Base-by-base conservation (phyloP, 2,888 invertebrate species). In the Achlya flavicornis region DNA sequence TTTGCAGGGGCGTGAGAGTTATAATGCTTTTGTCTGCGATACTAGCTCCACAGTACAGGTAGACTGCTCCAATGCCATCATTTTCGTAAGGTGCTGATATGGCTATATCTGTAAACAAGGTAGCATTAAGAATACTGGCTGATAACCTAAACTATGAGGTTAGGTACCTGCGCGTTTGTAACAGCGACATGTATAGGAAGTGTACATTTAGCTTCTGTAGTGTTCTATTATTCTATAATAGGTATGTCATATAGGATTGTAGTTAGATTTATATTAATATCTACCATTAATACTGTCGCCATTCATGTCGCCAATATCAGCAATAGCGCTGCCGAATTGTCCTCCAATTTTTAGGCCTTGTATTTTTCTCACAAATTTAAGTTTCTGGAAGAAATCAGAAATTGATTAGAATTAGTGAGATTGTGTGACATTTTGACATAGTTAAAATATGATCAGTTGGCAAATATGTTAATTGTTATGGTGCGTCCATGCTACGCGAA, bases 51-150 rank as follows among this genome's bases (percentile, higher is more conserved):
- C 86, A 81, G 72, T 85, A 90, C 16, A 91, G 66, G 68, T 90
- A 91, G 11, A 91, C 87, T 0, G 80, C 85, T 0, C 91, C 90
- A 1, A 57, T 68, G 0, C 83, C 85, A 0, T 75, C 70, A 43
- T 83, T 69, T 62, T 88, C 88, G 66, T 85, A 88, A 0, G 91
- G 91, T 0, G 91, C 90, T 11, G 83, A 80, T 67, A 91, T 84
- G 19, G 82, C 89, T 7, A 91, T 77, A 61, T 90, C 91, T 91
- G 73, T 0, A 71, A 69, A 58, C 48, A 62, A 19, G 14, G 10
- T 16, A 12, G 4, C 11, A 43, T 41, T 41, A 8, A 41, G 41
- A 3, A 41, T 41, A 41, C 5, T 4, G 33, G 33, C 33, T n/a
- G n/a, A n/a, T n/a, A 5, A 33, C 26, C 26, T 26, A 26, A 26